phyloP scores from a whole-genome alignment of 2,113 vertebrate genomes.

The Pollachius pollachius region DNA sequence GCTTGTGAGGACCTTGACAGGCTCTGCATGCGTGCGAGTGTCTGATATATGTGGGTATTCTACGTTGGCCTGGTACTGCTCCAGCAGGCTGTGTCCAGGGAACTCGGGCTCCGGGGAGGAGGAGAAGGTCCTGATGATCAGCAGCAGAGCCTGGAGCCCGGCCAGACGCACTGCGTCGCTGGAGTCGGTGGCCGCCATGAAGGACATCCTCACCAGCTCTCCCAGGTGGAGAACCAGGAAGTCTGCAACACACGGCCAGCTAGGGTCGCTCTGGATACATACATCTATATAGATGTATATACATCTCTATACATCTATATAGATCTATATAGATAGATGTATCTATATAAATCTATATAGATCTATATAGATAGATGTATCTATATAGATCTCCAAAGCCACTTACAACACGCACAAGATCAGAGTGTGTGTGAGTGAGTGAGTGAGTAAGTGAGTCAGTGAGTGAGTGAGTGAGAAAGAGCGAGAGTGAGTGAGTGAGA shows the following conservation, averaged over 20 bases:
- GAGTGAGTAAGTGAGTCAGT: not conserved
- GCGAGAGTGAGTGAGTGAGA: not conserved
- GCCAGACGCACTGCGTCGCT: constrained; percentile 86
- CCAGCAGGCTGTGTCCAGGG: constrained; percentile 91
- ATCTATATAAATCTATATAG: too few species aligned
- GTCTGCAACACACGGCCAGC: constrained; percentile 63
- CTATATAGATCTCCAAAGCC: too few species aligned
- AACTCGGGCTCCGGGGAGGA: constrained; percentile 88
- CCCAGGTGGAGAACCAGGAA: constrained; percentile 90
- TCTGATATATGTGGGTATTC: too few species aligned
- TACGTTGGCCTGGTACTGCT: constrained; percentile 97
- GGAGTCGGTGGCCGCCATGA: constrained; percentile 94
- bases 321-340: too few species aligned
- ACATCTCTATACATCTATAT: too few species aligned
- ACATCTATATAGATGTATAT: too few species aligned
- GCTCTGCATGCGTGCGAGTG: too few species aligned
- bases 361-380: too few species aligned
- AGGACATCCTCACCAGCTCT: constrained; percentile 93
- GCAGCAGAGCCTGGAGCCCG: constrained; percentile 83
- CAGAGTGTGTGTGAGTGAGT: not conserved
- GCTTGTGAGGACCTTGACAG: too few species aligned
- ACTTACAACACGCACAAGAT: too few species aligned
- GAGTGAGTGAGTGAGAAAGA: not conserved
- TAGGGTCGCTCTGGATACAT: not conserved
- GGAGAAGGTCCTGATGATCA: constrained; percentile 85